Conservation (phyloP, 2,113 vertebrate genomes). For the Phaethornis superciliosus region DNA sequence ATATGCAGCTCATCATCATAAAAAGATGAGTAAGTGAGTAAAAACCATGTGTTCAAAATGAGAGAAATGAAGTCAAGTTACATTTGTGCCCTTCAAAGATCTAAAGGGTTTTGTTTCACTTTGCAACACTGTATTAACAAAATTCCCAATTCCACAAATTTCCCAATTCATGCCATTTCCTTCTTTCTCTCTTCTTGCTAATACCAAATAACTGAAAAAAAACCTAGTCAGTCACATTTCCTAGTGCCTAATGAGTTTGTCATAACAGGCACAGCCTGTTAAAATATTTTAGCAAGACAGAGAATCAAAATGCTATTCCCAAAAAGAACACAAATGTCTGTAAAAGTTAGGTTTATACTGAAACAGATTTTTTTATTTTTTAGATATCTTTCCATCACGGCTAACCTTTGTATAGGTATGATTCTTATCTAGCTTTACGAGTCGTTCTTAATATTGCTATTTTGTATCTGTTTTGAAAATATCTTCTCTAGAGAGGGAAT, state of each 20-base stretch:
- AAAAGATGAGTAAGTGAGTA: background rate
- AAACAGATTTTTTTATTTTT: background rate
- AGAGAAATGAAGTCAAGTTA: slow-evolving; percentile 1
- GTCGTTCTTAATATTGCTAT: background rate
- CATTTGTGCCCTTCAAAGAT: background rate
- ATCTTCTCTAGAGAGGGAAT: background rate
- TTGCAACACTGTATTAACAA: background rate
- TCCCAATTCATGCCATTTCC: background rate
- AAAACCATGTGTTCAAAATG: background rate
- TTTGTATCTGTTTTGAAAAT: background rate
- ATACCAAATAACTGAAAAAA: background rate
- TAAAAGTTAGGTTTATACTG: background rate
- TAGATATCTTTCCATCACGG: background rate
- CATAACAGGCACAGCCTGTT: background rate
- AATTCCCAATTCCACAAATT: background rate
- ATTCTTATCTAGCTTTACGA: background rate
- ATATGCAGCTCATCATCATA: background rate
- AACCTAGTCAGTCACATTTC: background rate
- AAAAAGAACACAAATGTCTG: background rate
- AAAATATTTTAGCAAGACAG: background rate
- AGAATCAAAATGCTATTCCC: background rate
- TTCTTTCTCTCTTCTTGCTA: slow-evolving; percentile 9
- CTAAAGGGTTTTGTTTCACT: background rate
- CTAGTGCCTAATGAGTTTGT: background rate
- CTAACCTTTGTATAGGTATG: background rate